Base-by-base conservation (phyloP, 2,113 vertebrate species). In the Tretioscincus oriximinensis region DNA sequence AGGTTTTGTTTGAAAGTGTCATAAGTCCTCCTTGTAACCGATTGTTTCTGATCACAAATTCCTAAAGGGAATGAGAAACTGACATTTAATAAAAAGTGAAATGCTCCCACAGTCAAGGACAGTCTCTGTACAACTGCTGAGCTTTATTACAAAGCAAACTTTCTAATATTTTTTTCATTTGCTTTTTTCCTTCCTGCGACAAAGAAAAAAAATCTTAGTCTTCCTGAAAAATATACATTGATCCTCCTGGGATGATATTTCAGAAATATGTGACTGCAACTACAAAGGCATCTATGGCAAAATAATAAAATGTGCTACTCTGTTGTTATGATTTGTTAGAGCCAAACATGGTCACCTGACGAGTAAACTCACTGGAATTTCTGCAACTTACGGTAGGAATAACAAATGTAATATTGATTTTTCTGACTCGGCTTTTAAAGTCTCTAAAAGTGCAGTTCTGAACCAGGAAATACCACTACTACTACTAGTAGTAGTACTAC, bases 1-100 rank as follows among this genome's bases (percentile, higher is more conserved):
- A 78, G 20, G 49, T 28, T 77, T 85, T n/a, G 16, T 68, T 61
- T 54, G 7, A 74, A 84, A 58, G 81, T 65, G n/a, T 51, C 10
- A 18, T 14, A 22, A 45, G 10, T 75, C 63, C 68, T 12, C 78
- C 26, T 69, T 64, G 41, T 28, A 64, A 85, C 70, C 80, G 5
- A 7, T 80, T 41, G 3, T 7, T 84, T 80, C 72, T 45, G 10
- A 82, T 18, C 2, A 45, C 5, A 51, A 51, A 73, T 18, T 31
- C 11, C 77, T 8, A 5, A 1, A 73, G 51, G 7, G 1, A 2
- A 41, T 58, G 80, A 26, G 67, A 29, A 2, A 71, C 4, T 0
- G 72, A 71, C 8, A 47, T 67, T 71, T 49, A 58, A 60, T 67
- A 81, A 74, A 74, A 81, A 51, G 6, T 10, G 14, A 11, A 47